Conservation (phyloP, 2,797 vertebrate species). For the Sciurus vulgaris region DNA sequence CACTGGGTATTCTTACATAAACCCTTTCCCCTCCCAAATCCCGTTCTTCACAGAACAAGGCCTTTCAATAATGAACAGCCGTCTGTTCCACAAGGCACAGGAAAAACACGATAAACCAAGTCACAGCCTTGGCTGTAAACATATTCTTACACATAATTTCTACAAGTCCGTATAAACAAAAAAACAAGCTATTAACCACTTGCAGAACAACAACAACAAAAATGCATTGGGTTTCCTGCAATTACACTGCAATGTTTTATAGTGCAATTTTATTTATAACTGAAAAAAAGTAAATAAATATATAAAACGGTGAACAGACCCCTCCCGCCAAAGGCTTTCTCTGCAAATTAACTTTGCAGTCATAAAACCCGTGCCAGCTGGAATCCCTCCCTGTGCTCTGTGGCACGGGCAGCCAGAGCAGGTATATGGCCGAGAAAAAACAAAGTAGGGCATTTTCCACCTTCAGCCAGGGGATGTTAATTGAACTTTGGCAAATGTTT, state of each 20-base stretch:
- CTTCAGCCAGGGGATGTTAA: constrained; percentile 92
- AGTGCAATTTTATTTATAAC: constrained; percentile 82
- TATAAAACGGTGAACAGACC: constrained; percentile 84
- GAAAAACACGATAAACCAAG: constrained; percentile 86
- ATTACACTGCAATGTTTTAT: constrained; percentile 87
- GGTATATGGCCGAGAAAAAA: constrained; percentile 84
- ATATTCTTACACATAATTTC: constrained; percentile 82
- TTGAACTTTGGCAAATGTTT: constrained; percentile 94
- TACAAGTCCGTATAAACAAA: constrained; percentile 82
- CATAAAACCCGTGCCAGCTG: constrained; percentile 87
- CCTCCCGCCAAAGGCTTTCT: constrained; percentile 85
- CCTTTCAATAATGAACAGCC: constrained; percentile 84
- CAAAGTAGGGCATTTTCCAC: constrained; percentile 92
- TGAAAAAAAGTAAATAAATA: constrained; percentile 85
- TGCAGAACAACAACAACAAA: constrained; percentile 31
- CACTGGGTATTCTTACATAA: constrained; percentile 85
- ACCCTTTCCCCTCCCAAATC: constrained; percentile 23
- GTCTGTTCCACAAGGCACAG: constrained; percentile 82
- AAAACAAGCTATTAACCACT: constrained; percentile 83
- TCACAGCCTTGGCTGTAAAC: constrained; percentile 81
- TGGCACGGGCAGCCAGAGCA: constrained; percentile 81
- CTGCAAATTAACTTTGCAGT: constrained; percentile 86
- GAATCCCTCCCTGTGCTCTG: constrained; percentile 81
- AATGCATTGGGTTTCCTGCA: constrained; percentile 86
- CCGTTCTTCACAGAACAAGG: constrained; percentile 83